Evolutionary conservation across 1,140 invertebrate species (phyloP).

Genomic region (Metaphire vulgaris): DNA sequence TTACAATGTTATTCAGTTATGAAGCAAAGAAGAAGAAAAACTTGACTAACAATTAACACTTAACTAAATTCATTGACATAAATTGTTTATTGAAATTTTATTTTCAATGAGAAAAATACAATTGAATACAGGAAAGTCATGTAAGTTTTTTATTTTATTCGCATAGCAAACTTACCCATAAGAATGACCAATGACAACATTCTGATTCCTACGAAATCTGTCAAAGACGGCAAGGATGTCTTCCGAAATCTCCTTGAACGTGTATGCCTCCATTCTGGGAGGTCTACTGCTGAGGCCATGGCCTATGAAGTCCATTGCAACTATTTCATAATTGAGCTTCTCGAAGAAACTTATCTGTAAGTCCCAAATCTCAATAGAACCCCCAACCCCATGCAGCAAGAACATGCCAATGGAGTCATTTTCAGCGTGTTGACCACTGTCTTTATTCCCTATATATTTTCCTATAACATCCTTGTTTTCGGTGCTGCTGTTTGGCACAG

Average conservation of each 20-base stretch:
- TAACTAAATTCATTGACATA: too few species aligned
- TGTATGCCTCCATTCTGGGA: constrained; percentile 57
- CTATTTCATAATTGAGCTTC: constrained; percentile 60
- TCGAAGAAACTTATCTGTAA: constrained; percentile 61
- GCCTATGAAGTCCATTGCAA: constrained; percentile 66
- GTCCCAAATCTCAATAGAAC: constrained; percentile 64
- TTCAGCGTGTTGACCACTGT: too few species aligned
- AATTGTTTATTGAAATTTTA: too few species aligned
- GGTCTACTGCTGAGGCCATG: constrained; percentile 66
- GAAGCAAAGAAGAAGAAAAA: too few species aligned
- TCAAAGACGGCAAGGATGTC: constrained; percentile 62
- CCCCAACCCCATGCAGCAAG: constrained; percentile 68
- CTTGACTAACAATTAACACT: too few species aligned
- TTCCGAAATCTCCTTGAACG: constrained; percentile 60
- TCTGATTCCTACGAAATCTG: constrained; percentile 53
- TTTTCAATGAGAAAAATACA: too few species aligned
- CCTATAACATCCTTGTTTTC: too few species aligned
- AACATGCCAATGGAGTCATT: constrained; percentile 56
- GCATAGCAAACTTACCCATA: constrained; percentile 56
- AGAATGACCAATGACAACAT: constrained; percentile 59
- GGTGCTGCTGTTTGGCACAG: too few species aligned
- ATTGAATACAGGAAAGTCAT: too few species aligned
- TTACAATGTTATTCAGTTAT: too few species aligned
- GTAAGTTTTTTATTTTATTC: too few species aligned
- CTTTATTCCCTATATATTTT: too few species aligned